Conservation (phyloP, 2,797 vertebrate genomes). For the Knipowitschia caucasica region DNA sequence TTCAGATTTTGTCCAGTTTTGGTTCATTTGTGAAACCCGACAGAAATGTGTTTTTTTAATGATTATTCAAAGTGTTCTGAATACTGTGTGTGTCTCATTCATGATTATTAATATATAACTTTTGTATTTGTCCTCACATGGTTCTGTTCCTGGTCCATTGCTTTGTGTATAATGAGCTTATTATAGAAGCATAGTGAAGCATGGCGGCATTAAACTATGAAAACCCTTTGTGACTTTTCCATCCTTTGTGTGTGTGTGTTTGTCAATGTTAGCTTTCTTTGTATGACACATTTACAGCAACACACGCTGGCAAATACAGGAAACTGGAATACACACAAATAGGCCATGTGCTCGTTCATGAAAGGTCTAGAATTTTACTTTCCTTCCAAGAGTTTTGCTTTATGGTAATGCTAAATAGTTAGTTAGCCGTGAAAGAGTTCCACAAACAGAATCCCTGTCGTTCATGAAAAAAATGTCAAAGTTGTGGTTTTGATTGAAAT, state of each 20-base stretch:
- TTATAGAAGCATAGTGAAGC: conserved; percentile 77
- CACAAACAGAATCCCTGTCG: too few relatives aligned
- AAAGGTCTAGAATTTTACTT: too few relatives aligned
- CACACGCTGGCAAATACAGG: too few relatives aligned
- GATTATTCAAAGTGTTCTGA: conserved; percentile 28
- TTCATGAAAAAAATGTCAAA: too few relatives aligned
- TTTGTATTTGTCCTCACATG: conserved; percentile 70
- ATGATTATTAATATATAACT: conserved; percentile 60
- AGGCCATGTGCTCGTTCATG: too few relatives aligned
- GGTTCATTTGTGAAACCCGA: conserved; percentile 84
- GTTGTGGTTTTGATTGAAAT: too few relatives aligned
- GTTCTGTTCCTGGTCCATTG: conserved; percentile 37
- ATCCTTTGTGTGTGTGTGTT: conserved; percentile 87
- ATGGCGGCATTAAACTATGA: conserved; percentile 73
- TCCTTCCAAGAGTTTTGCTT: too few relatives aligned
- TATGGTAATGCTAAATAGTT: too few relatives aligned
- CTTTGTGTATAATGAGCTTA: conserved; percentile 67
- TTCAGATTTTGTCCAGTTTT: conserved; percentile 62
- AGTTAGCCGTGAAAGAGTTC: too few relatives aligned
- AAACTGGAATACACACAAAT: too few relatives aligned
- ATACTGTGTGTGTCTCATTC: conserved; percentile 66
- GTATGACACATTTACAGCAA: too few relatives aligned
- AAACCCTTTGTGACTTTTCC: conserved; percentile 69
- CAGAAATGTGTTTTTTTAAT: conserved; percentile 75
- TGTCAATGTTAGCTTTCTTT: too few relatives aligned